Evolutionary conservation across 2,797 vertebrate species (phyloP).

Genomic region (Bradypodion pumilum): DNA sequence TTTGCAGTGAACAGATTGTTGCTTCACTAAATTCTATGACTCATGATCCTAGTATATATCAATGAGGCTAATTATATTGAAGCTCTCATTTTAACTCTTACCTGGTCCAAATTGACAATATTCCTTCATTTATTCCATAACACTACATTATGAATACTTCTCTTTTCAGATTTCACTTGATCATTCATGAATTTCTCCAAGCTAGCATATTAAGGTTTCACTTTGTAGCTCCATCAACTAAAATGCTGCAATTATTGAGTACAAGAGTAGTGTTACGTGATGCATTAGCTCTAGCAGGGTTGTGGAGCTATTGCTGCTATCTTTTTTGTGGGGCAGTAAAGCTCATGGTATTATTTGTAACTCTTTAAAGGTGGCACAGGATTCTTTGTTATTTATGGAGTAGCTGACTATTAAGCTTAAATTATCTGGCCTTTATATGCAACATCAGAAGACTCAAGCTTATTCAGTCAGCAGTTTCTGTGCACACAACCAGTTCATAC

Average conservation of each 20-base stretch:
- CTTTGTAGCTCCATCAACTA: neutral
- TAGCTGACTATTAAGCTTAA: neutral
- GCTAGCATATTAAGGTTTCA: conserved; percentile 4
- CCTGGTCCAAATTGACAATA: neutral
- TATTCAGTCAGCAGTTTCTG: neutral
- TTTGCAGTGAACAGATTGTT: too few species aligned
- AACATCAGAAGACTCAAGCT: neutral
- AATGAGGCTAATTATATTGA: neutral
- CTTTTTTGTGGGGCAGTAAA: neutral
- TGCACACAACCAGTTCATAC: neutral
- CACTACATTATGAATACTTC: neutral
- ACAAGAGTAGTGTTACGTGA: neutral
- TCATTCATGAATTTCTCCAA: conserved; percentile 3
- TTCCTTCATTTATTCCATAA: neutral
- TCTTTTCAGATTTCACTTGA: conserved; percentile 15
- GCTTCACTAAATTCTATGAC: too few species aligned
- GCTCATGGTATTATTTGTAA: neutral
- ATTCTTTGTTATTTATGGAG: conserved; percentile 6
- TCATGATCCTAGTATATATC: neutral
- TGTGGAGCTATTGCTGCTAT: conserved; percentile 15
- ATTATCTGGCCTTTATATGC: neutral
- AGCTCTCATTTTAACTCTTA: neutral
- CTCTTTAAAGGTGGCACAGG: neutral
- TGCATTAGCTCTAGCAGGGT: conserved; percentile 24
- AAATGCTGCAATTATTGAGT: conserved; percentile 34